phyloP scores from a whole-genome alignment of 2,797 vertebrate genomes.

The Scolopax rusticola region DNA sequence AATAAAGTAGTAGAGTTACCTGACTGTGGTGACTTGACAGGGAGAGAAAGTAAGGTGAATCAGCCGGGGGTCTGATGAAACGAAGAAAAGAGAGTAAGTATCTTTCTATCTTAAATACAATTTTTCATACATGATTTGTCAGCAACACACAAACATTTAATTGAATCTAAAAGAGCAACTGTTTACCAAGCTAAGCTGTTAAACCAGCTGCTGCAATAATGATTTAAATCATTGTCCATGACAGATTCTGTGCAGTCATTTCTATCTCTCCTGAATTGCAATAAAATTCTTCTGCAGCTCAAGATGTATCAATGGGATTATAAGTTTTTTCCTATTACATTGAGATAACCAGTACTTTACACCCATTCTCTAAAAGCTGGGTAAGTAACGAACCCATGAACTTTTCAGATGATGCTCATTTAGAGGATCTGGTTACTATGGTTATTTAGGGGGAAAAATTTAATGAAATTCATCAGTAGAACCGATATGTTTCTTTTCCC shows the following conservation, averaged over 20 bases:
- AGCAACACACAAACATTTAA: not conserved
- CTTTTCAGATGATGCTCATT: not conserved
- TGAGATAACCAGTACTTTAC: not conserved
- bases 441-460: not conserved
- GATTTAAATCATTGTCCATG: not conserved
- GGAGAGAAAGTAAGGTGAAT: conserved; percentile 71
- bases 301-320: not conserved
- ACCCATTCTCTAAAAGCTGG: not conserved
- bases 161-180: conserved; percentile 5
- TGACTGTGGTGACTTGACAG: conserved; percentile 74
- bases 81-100: conserved; percentile 21
- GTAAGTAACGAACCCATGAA: not conserved
- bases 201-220: not conserved
- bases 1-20: conserved; percentile 61
- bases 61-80: conserved; percentile 70
- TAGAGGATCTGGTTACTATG: not conserved
- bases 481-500: not conserved
- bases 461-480: not conserved
- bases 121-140: not conserved
- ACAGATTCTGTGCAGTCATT: not conserved
- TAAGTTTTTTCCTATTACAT: not conserved
- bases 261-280: not conserved
- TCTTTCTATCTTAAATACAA: not conserved
- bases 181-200: conserved; percentile 39
- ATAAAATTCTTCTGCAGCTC: not conserved